These are phyloP conservation scores for Bucorvus abyssinicus DNA, from an alignment of 2,797 vertebrate species.

Conservation along the genomic window DNA sequence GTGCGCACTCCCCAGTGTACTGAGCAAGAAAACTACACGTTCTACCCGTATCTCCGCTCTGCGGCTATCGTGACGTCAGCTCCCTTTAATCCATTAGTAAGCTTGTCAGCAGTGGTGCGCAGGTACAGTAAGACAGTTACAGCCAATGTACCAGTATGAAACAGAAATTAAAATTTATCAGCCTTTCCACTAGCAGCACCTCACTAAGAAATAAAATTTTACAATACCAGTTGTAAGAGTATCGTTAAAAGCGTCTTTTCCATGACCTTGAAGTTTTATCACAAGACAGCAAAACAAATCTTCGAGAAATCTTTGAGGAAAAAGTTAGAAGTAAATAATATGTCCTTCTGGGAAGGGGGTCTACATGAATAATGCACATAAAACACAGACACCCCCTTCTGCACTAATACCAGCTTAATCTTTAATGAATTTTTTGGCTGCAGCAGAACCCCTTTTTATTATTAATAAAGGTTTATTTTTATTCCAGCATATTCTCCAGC, in stretches of 20 bases:
- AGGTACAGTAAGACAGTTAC: background rate
- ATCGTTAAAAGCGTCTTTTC: slow-evolving; percentile 29
- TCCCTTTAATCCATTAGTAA: background rate
- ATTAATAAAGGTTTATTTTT: slow-evolving; percentile 22
- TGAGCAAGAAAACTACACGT: background rate
- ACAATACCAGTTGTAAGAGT: slow-evolving; percentile 11
- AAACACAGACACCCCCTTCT: background rate
- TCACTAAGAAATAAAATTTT: slow-evolving; percentile 52
- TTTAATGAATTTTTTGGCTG: background rate
- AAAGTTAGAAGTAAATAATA: slow-evolving; percentile 50
- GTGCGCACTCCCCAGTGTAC: background rate
- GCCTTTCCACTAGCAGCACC: background rate
- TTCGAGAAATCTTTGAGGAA: background rate
- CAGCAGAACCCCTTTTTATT: background rate
- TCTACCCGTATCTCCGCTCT: background rate
- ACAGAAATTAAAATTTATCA: slow-evolving; percentile 57
- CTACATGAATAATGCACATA: background rate
- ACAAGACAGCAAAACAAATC: slow-evolving; percentile 9
- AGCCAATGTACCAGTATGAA: slow-evolving; percentile 1
- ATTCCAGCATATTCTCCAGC: background rate
- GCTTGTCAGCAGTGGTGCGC: background rate
- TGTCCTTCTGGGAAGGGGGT: background rate
- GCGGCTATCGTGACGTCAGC: background rate
- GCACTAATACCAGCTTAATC: background rate
- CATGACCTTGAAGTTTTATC: slow-evolving; percentile 56